Conservation (phyloP, 1,140 invertebrate species). For the Anadara kagoshimensis region DNA sequence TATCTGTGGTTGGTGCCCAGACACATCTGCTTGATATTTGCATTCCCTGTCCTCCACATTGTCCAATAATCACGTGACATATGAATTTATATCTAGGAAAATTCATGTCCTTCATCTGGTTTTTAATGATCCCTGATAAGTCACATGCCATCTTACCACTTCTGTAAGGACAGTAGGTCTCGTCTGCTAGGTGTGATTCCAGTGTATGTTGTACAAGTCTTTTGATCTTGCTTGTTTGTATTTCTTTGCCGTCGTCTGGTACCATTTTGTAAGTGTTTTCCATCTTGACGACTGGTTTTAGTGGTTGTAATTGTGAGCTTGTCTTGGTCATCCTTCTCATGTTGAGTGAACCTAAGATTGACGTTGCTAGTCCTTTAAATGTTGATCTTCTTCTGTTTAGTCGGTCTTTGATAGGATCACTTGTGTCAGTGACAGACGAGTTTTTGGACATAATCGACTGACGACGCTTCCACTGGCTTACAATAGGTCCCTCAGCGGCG, state of each 20-base stretch:
- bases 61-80: slow-evolving; percentile 52
- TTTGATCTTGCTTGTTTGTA: slow-evolving; percentile 31
- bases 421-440: slow-evolving; percentile 10
- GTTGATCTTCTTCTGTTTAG: slow-evolving; percentile 35
- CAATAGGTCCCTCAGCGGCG: no score
- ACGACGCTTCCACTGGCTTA: slow-evolving; percentile 11
- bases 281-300: slow-evolving; percentile 34
- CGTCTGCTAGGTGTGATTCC: slow-evolving; percentile 24
- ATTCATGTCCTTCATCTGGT: slow-evolving; percentile 42
- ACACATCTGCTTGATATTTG: slow-evolving; percentile 56
- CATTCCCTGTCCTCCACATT: slow-evolving; percentile 48
- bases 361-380: slow-evolving; percentile 44
- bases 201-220: slow-evolving; percentile 26
- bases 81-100: slow-evolving; percentile 55
- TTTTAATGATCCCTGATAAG: slow-evolving; percentile 46
- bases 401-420: background rate
- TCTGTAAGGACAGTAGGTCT: slow-evolving; percentile 28
- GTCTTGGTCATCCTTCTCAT: slow-evolving; percentile 35
- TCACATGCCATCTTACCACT: slow-evolving; percentile 30
- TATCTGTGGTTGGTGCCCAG: slow-evolving; percentile 56
- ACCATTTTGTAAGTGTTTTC: slow-evolving; percentile 52
- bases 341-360: background rate
- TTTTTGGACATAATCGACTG: slow-evolving; percentile 20
- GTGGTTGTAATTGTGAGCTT: background rate
- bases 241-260: slow-evolving; percentile 36